Conservation (phyloP, 2,113 vertebrate genomes). For the Psilopsiagon aymara region DNA sequence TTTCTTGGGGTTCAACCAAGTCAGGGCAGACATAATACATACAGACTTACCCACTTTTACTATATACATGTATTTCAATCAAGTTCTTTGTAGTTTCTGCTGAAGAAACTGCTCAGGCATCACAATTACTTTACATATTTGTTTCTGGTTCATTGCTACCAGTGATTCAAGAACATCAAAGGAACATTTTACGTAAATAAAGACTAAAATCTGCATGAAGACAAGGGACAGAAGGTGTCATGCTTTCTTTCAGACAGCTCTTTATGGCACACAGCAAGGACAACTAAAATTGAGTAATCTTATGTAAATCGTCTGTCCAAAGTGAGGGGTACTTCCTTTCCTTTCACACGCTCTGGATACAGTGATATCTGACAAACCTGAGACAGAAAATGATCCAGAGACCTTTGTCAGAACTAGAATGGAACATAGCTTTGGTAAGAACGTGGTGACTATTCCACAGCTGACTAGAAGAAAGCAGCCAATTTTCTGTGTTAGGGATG, state of each 20-base stretch:
- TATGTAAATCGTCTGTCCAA: accelerated
- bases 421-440: constrained; percentile 23
- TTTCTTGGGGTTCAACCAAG: not conserved
- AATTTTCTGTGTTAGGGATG: not conserved
- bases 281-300: not conserved
- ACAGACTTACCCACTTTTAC: not conserved
- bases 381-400: constrained; percentile 12
- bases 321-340: not conserved
- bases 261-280: not conserved
- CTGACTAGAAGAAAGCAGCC: constrained; percentile 35
- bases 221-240: not conserved
- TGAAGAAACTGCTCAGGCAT: not conserved
- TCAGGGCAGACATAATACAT: not conserved
- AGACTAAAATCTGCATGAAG: not conserved
- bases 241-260: not conserved
- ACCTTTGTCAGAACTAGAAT: constrained; percentile 47
- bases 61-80: not conserved
- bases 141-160: not conserved
- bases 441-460: constrained; percentile 15
- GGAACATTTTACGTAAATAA: not conserved
- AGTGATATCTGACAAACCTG: not conserved
- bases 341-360: not conserved
- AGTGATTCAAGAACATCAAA: not conserved
- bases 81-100: not conserved
- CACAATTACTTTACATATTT: not conserved